These are phyloP conservation scores for Carollia perspicillata DNA, from an alignment of 2,113 vertebrate species.

Conservation along the genomic window DNA sequence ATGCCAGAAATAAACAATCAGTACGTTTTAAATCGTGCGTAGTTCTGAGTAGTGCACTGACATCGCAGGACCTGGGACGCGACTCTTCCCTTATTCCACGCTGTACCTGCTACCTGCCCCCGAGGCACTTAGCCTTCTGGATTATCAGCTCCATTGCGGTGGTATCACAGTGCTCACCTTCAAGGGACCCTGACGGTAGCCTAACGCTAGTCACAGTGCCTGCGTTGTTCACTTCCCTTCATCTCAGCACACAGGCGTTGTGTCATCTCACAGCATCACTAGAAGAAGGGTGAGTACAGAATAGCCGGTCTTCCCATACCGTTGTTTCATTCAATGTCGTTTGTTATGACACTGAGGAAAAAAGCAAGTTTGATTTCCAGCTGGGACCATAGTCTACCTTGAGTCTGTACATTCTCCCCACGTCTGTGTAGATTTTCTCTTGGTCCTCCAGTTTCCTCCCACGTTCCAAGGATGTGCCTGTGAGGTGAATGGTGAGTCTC, in stretches of 20 bases:
- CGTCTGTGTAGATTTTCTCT: not conserved
- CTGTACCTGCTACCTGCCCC: rapidly evolving
- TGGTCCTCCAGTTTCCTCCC: too few relatives aligned
- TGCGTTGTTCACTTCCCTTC: not conserved
- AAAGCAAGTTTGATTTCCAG: not conserved
- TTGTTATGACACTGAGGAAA: not conserved
- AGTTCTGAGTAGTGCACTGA: not conserved
- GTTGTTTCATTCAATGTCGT: not conserved
- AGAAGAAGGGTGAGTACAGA: not conserved
- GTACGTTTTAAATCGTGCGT: not conserved
- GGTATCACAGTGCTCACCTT: not conserved
- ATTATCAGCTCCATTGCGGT: not conserved
- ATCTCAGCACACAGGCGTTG: not conserved
- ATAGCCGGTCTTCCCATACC: not conserved
- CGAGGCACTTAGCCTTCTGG: not conserved
- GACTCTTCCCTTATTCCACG: not conserved
- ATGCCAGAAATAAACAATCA: not conserved
- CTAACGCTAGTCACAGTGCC: not conserved
- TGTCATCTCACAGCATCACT: not conserved
- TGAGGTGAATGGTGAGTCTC: not conserved
- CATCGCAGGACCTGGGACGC: not conserved
- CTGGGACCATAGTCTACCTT: not conserved
- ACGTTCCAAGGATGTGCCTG: not conserved
- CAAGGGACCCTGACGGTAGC: not conserved
- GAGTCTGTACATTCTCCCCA: not conserved